Percentiles rank a stretch among this genome's conserved stretches.
Conservation (phyloP, 2,797 vertebrate species). For the Apodemus agrarius region DNA sequence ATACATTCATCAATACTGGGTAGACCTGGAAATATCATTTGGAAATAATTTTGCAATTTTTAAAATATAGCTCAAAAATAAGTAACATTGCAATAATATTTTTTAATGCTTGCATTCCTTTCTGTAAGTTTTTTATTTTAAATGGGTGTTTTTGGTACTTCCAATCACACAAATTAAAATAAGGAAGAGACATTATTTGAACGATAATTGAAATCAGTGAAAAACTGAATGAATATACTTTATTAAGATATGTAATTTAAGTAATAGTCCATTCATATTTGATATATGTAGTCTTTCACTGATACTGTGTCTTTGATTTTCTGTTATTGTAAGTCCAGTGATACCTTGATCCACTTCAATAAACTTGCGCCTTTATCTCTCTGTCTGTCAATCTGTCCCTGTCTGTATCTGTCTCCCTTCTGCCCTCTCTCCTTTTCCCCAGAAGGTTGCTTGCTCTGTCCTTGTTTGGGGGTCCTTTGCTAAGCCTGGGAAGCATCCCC, state of each 20-base stretch:
- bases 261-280: not conserved
- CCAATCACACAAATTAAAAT: not conserved
- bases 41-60: not conserved
- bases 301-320: not conserved
- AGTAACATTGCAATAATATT: not conserved
- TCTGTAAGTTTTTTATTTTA: not conserved
- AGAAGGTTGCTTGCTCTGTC: not conserved
- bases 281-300: not conserved
- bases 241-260: not conserved
- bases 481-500: not conserved
- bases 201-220: not conserved
- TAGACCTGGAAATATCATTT: not conserved
- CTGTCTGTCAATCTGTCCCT: not conserved
- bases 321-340: not conserved
- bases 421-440: not conserved
- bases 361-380: not conserved
- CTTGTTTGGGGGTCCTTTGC: not conserved
- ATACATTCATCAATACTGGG: not conserved
- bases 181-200: not conserved
- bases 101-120: not conserved
- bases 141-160: not conserved
- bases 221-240: not conserved
- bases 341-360: not conserved
- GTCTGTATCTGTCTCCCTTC: not conserved
- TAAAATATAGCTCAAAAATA: slow-evolving; percentile 11